phyloP scores from a whole-genome alignment of 2,888 invertebrate genomes.

The Cephus pulcher region DNA sequence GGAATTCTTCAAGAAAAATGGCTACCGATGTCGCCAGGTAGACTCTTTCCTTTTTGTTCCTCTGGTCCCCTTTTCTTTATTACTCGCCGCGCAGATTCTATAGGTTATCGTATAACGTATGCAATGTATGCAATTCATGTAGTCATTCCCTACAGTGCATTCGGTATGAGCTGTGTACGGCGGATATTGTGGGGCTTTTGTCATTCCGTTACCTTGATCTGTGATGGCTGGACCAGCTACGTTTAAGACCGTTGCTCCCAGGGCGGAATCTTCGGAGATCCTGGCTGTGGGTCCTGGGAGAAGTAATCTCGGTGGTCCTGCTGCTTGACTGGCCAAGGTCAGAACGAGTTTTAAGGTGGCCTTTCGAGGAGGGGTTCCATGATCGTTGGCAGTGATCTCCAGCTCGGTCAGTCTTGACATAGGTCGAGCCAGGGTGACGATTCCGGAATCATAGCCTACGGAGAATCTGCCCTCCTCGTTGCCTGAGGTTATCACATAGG shows the following conservation, averaged over 20 bases:
- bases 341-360: constrained; percentile 76
- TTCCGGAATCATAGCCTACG: constrained; percentile 83
- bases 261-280: constrained; percentile 80
- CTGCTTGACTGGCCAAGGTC: constrained; percentile 76
- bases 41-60: too few relatives aligned
- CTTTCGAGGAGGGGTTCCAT: constrained; percentile 80
- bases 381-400: constrained; percentile 89
- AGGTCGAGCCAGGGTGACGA: constrained; percentile 78
- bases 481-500: constrained; percentile 86
- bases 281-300: constrained; percentile 81
- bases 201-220: constrained; percentile 72
- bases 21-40: too few relatives aligned
- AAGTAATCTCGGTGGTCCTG: constrained; percentile 85
- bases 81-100: too few relatives aligned
- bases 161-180: too few relatives aligned
- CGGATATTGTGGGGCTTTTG: neutral
- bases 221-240: constrained; percentile 79
- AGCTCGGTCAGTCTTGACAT: constrained; percentile 71
- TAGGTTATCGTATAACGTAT: too few relatives aligned
- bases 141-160: too few relatives aligned
- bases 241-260: constrained; percentile 84
- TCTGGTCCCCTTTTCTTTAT: too few relatives aligned
- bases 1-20: too few relatives aligned
- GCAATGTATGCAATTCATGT: too few relatives aligned
- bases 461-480: constrained; percentile 84